Base-by-base conservation (phyloP, 2,113 vertebrate species). In the Copsychus sechellarum region DNA sequence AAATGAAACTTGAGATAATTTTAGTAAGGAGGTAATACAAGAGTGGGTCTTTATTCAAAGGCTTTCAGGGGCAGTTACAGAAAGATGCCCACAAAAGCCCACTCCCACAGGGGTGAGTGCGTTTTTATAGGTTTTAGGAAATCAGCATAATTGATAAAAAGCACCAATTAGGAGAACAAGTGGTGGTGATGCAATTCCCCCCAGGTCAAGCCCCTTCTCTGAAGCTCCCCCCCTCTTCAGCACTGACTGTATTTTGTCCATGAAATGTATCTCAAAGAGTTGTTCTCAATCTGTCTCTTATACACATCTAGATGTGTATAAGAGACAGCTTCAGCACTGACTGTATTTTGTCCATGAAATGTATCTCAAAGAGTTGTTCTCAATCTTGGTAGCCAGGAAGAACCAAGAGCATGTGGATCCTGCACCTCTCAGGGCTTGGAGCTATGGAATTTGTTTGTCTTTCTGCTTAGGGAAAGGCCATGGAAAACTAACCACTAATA, bases 311-410 rank as follows among this genome's bases (percentile, higher is more conserved):
- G n/a, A n/a, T n/a, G n/a, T n/a, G n/a, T n/a, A n/a, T n/a, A n/a
- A n/a, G n/a, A n/a, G n/a, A n/a, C n/a, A n/a, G n/a, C 11, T 20
- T 53, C 0, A 0, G 38, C 19, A 29, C 31, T 17, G 21, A 36
- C 24, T 34, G 60, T 28, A 3, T 15, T 34, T 34, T 53, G 48
- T 43, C 38, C 31, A 65, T 43, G 5, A 29, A 78, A 53, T 43
- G 6, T 6, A 8, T 11, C 36, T 53, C 24, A 9, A 34, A 51
- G 58, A 5, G 19, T 8, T 64, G 19, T 43, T 43, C 60, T 42
- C 47, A 34, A 1, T 31, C 19, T 79, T 79, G 48, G 15, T 4
- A 43, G 9, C 20, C 48, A 43, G 38, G 24, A 65, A 24, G 9
- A 19, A 24, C 15, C 31, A 53, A 11, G 9, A 7, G 24, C 11